phyloP scores from a whole-genome alignment of 2,113 vertebrate genomes.

The Sphyrna mokarran region DNA sequence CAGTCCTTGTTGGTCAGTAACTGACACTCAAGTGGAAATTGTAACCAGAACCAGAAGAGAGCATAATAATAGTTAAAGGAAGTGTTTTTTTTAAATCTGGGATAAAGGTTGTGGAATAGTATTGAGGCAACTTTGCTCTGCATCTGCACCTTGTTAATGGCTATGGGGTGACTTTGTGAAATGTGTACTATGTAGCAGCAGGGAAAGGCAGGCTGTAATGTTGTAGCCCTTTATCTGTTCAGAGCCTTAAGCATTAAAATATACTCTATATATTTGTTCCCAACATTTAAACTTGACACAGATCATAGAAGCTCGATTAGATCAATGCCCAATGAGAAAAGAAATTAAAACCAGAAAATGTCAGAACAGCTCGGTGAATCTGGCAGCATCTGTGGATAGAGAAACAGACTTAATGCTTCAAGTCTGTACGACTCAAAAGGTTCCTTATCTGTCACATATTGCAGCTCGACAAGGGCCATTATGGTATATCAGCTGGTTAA shows the following conservation, averaged over 20 bases:
- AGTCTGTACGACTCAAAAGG: background rate
- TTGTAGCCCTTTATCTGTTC: background rate
- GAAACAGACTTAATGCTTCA: too few relatives aligned
- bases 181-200: background rate
- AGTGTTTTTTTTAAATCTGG: background rate
- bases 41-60: background rate
- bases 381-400: too few relatives aligned
- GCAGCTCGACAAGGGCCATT: background rate
- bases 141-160: background rate
- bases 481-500: background rate
- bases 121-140: background rate
- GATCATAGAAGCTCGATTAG: background rate
- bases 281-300: background rate
- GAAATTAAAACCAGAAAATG: too few relatives aligned
- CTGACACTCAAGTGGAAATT: background rate
- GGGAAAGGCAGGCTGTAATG: background rate
- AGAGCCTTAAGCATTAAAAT: background rate
- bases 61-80: background rate
- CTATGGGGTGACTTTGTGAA: background rate
- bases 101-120: background rate
- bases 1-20: background rate
- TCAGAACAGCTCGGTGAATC: too few relatives aligned
- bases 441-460: background rate
- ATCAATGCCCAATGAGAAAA: background rate
- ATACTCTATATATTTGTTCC: background rate